Evolutionary conservation across 2,888 invertebrate genomes (phyloP).

Genomic region (Mimachlamys varia): DNA sequence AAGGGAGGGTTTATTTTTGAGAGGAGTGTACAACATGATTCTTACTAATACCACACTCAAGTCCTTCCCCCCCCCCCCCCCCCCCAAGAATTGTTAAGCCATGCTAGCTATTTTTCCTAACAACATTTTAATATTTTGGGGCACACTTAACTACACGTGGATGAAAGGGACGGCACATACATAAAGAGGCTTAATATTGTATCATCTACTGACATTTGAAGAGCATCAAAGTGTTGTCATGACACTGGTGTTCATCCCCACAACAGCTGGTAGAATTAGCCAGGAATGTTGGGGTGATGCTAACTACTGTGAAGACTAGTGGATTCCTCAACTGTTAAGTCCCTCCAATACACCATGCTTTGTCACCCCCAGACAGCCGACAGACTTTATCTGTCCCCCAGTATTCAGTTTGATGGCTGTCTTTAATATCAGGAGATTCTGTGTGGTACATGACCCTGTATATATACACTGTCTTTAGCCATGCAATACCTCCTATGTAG

Average conservation of each 20-base stretch:
- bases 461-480: too few species aligned
- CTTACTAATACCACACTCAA: too few species aligned
- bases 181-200: not conserved
- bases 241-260: not conserved
- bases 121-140: not conserved
- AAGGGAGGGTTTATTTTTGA: too few species aligned
- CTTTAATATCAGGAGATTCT: not conserved
- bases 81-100: not conserved
- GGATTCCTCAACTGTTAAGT: not conserved
- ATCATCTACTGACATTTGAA: slow-evolving; percentile 3
- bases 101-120: not conserved
- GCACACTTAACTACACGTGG: not conserved
- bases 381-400: slow-evolving; percentile 1
- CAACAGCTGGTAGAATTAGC: slow-evolving; percentile 12
- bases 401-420: not conserved
- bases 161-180: not conserved
- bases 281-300: not conserved
- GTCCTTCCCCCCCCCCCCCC: too few species aligned
- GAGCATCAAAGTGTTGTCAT: not conserved
- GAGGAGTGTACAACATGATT: too few species aligned
- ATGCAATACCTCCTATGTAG: too few species aligned
- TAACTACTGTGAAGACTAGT: not conserved
- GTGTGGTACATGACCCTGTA: too few species aligned
- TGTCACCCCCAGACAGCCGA: slow-evolving; percentile 28
- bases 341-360: not conserved